Evolutionary conservation across 2,113 vertebrate genomes (phyloP).

Genomic region (Platysteira castanea): DNA sequence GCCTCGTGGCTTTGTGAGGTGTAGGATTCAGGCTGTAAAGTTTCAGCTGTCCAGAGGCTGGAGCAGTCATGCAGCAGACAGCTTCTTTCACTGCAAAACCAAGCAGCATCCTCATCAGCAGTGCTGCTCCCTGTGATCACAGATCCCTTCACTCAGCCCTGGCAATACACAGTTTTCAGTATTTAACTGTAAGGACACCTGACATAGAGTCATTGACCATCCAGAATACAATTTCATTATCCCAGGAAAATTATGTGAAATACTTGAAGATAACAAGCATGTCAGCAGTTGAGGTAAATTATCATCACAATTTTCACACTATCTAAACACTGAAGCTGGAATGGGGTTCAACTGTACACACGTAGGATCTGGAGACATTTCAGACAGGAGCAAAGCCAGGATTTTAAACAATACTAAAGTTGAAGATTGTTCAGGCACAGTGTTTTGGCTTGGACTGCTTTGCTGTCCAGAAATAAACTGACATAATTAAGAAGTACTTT

Average conservation of each 20-base stretch:
- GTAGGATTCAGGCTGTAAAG: neutral
- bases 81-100: neutral
- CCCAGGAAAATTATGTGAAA: neutral
- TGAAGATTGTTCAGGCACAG: neutral
- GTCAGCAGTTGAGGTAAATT: neutral
- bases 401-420: neutral
- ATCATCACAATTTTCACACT: neutral
- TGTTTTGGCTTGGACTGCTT: neutral
- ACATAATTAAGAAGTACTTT: neutral
- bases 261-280: neutral
- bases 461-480: neutral
- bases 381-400: neutral
- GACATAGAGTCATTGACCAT: neutral
- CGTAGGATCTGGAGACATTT: neutral
- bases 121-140: neutral
- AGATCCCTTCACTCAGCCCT: neutral
- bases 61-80: neutral
- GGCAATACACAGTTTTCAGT: neutral
- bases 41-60: neutral
- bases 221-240: neutral
- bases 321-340: neutral
- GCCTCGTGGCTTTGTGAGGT: neutral
- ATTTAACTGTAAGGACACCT: neutral
- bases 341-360: neutral
- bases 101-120: neutral